Conservation (phyloP, 2,113 vertebrate genomes). For the Rhinolophus ferrumequinum region DNA sequence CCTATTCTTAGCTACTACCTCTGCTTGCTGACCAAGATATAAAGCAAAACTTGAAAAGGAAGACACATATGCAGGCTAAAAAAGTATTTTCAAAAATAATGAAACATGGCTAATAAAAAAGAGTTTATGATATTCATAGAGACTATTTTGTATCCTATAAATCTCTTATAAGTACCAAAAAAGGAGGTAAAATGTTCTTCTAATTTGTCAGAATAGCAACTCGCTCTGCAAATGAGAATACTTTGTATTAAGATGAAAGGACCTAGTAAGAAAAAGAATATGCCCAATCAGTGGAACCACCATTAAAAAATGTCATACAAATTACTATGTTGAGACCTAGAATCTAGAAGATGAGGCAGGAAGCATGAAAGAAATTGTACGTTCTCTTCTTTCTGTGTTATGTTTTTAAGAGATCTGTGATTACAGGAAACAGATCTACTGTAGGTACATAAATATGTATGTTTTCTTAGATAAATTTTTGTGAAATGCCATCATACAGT, state of each 20-base stretch:
- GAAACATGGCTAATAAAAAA: background rate
- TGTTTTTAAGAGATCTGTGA: slow-evolving; percentile 12
- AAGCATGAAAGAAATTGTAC: background rate
- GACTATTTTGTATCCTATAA: background rate
- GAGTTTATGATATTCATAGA: background rate
- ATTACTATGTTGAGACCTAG: background rate
- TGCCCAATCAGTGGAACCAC: background rate
- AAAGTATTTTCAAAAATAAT: slow-evolving; percentile 12
- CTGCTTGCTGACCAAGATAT: background rate
- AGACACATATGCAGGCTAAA: background rate
- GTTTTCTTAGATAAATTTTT: slow-evolving; percentile 37
- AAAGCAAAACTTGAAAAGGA: slow-evolving; percentile 57
- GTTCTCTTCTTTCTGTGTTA: slow-evolving; percentile 18
- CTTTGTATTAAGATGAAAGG: slow-evolving; percentile 39
- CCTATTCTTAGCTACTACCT: slow-evolving; percentile 1
- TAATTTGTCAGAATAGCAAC: slow-evolving; percentile 31
- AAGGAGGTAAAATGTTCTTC: slow-evolving; percentile 41
- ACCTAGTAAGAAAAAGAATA: background rate
- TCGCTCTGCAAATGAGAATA: slow-evolving; percentile 33
- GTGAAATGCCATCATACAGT: background rate
- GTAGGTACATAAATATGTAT: background rate
- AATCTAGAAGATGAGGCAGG: background rate
- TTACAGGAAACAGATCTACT: background rate
- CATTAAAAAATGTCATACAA: background rate
- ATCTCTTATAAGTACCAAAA: slow-evolving; percentile 33